Conservation (phyloP, 1,140 invertebrate genomes). For the Drosophila nasuta region DNA sequence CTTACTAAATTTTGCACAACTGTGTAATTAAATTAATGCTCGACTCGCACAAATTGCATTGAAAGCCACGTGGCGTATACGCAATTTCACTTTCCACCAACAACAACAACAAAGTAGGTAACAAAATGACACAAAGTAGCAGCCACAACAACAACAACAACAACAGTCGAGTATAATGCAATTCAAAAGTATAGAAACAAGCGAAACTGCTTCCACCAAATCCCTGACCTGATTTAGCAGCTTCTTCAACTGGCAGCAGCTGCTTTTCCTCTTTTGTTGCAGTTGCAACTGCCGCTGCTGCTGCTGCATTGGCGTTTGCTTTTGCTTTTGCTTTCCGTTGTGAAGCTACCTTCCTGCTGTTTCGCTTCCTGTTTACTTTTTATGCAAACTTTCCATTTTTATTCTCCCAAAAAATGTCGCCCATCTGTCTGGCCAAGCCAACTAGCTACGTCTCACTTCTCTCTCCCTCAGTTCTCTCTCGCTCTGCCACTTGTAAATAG, state of each 20-base stretch:
- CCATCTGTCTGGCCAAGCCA: conserved; percentile 58
- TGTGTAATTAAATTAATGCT: conserved; percentile 77
- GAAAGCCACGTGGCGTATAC: conserved; percentile 59
- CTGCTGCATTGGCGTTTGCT: conserved; percentile 61
- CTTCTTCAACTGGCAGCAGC: conserved; percentile 46
- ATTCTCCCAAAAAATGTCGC: conserved; percentile 68
- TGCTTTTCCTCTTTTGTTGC: conserved; percentile 23
- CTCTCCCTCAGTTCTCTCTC: conserved; percentile 8
- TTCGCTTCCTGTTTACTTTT: conserved; percentile 57
- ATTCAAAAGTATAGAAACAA: conserved; percentile 22
- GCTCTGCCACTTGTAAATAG: conserved; percentile 56
- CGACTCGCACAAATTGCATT: conserved; percentile 50
- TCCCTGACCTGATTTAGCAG: conserved; percentile 78
- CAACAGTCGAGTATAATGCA: conserved; percentile 19
- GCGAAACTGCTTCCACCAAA: conserved; percentile 57
- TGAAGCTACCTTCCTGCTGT: conserved; percentile 64
- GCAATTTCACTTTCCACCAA: conserved; percentile 60
- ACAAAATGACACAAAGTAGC: conserved; percentile 37
- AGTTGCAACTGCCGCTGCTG: conserved; percentile 31
- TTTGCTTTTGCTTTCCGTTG: conserved; percentile 69
- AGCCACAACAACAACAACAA: conserved; percentile 24
- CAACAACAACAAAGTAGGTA: neutral
- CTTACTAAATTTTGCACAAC: conserved; percentile 46
- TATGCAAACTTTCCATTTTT: conserved; percentile 81
- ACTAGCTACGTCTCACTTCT: conserved; percentile 24